Evolutionary conservation across 23 tunicate genomes (phyloP).

Genomic region (Aplidium turbinatum): DNA sequence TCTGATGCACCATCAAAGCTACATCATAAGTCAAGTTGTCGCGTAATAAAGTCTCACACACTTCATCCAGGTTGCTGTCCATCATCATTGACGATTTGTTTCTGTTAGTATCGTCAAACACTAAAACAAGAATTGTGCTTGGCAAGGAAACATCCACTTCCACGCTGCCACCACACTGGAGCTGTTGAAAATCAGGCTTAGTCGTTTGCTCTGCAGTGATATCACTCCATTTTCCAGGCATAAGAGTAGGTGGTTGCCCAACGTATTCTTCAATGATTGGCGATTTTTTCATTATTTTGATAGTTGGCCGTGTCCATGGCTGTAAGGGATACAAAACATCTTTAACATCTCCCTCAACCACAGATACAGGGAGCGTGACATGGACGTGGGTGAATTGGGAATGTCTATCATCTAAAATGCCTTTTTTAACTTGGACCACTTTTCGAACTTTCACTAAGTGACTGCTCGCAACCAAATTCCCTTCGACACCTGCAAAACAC

Average conservation of each 20-base stretch:
- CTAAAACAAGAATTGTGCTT: constrained; percentile 49
- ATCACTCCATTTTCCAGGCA: constrained; percentile 40
- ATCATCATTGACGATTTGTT: neutral
- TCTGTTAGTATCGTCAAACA: constrained; percentile 41
- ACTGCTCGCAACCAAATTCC: constrained; percentile 60
- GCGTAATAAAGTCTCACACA: constrained; percentile 26
- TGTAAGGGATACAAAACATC: neutral
- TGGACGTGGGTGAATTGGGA: constrained; percentile 33
- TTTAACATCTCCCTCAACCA: constrained; percentile 8
- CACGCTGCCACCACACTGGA: constrained; percentile 36
- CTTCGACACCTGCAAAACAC: constrained; percentile 47
- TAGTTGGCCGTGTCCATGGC: constrained; percentile 19
- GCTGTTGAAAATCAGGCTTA: neutral
- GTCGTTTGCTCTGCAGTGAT: constrained; percentile 33
- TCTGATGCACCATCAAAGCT: constrained; percentile 48
- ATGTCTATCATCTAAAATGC: constrained; percentile 44
- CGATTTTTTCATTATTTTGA: constrained; percentile 40
- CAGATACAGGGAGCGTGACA: constrained; percentile 52
- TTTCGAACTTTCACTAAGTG: constrained; percentile 60
- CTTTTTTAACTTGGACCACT: constrained; percentile 47
- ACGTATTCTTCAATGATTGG: neutral
- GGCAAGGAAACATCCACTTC: constrained; percentile 34
- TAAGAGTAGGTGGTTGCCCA: neutral
- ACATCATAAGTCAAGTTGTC: constrained; percentile 34
- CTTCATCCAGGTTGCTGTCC: constrained; percentile 11